These are phyloP conservation scores for Aurelia sp. DNA, from an alignment of 30 jellyfish, hydroid and myxozoan genomes.

Conservation along the genomic window DNA sequence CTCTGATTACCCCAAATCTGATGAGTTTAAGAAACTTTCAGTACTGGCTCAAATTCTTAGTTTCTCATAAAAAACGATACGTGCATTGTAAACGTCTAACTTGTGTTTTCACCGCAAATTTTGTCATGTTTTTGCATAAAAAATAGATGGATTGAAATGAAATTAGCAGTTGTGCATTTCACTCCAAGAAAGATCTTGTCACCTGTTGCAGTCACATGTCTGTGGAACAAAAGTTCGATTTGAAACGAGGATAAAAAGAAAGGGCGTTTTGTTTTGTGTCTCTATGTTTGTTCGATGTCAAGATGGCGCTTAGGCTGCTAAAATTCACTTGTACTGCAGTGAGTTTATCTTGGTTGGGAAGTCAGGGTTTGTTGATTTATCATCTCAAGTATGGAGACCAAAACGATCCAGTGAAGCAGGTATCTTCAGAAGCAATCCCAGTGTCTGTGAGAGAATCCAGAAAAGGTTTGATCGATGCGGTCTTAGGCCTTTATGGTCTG, in stretches of 20 bases:
- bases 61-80: too few species aligned
- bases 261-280: too few species aligned
- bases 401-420: slow-evolving; percentile 14
- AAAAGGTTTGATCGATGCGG: slow-evolving; percentile 44
- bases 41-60: too few species aligned
- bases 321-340: slow-evolving; percentile 59
- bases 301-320: slow-evolving; percentile 47
- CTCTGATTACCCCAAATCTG: too few species aligned
- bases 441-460: slow-evolving; percentile 26
- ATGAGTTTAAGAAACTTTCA: too few species aligned
- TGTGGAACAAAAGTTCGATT: too few species aligned
- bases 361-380: slow-evolving; percentile 56
- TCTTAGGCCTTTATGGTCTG: slow-evolving; percentile 40
- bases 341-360: slow-evolving; percentile 65
- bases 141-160: background rate
- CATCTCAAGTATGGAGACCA: slow-evolving; percentile 38
- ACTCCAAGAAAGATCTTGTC: too few species aligned
- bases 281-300: background rate
- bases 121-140: background rate
- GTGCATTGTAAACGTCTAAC: too few species aligned
- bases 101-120: too few species aligned
- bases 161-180: too few species aligned
- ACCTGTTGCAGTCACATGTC: too few species aligned
- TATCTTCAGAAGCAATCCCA: slow-evolving; percentile 53
- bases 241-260: too few species aligned